phyloP scores from a whole-genome alignment of 2,113 vertebrate species.

The Colaptes auratus region DNA sequence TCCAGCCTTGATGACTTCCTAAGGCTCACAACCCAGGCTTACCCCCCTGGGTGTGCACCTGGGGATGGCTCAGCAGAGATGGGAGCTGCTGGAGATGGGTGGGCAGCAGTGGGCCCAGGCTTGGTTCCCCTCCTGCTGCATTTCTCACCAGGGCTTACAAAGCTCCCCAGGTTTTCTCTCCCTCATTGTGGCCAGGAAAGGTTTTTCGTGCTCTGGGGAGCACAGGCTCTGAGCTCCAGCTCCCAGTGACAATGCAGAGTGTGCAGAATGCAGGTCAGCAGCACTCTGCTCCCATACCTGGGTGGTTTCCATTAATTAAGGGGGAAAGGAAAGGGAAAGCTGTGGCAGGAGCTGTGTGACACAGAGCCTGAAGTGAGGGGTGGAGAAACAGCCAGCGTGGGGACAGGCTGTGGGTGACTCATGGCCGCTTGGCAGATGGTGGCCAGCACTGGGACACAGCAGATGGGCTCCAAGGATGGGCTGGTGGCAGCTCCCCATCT shows the following conservation, averaged over 20 bases:
- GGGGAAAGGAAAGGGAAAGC: not conserved
- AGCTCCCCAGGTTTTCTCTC: not conserved
- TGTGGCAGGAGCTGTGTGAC: not conserved
- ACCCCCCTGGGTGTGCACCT: rapidly evolving
- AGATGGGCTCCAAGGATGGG: not conserved
- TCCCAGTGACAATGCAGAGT: not conserved
- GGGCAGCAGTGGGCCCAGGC: not conserved
- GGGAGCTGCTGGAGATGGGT: not conserved
- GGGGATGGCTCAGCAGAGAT: not conserved
- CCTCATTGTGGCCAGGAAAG: not conserved
- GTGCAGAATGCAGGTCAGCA: not conserved
- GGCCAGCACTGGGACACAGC: not conserved
- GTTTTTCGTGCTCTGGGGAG: rapidly evolving
- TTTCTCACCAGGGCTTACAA: not conserved
- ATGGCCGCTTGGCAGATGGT: rapidly evolving
- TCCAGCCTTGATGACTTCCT: rapidly evolving
- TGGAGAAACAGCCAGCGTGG: rapidly evolving
- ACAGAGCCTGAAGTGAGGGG: rapidly evolving
- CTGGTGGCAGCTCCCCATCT: not conserved
- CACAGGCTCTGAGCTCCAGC: not conserved
- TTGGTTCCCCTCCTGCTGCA: not conserved
- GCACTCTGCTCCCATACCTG: not conserved
- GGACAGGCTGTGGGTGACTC: not conserved
- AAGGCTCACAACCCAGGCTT: not conserved
- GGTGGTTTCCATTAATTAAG: not conserved